Base-by-base conservation (phyloP, 2,888 invertebrate genomes). In the Seira musarum region DNA sequence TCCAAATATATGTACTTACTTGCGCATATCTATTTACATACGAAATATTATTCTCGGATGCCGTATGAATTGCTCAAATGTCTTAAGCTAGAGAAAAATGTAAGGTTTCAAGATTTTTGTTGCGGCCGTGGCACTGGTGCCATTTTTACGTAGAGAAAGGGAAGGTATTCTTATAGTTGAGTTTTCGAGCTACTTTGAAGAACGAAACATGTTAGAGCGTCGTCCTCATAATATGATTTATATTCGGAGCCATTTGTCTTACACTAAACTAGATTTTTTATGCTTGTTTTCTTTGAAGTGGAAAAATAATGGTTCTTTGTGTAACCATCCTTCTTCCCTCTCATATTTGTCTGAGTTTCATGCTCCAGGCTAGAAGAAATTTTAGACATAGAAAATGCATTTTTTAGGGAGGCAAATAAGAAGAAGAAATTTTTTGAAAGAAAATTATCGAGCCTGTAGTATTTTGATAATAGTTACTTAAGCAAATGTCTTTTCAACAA, bases 211-310 rank as follows among this genome's bases (percentile, higher is more conserved):
- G 40, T 13, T 40, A 40, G 24, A 63, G 63, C 5, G 35, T 70
- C 35, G 35, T 60, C 67, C 75, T 40, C 21, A 24, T 70, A 77
- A 65, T 77, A 77, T 77, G 76, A 77, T 77, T 77, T 77, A 77
- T 77, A 77, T 70, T 70, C 70, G 30, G 25, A 70, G 22, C 70
- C 76, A 77, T 77, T 77, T 77, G 76, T 77, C 76, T 77, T 77
- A 53, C 70, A 69, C 70, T 68, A 77, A 77, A 77, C 69, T 70
- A 77, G 70, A 70, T 70, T 70, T 69, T 69, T 57, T 70, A 64
- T 65, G 68, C 60, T 65, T 15, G n/a, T 15, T 21, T n/a, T 17
- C 40, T 40, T 57, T 60, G 6, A 30, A 63, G 61, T 67, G 63
- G 61, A 66, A 74, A 66, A 66, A 66, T 66, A 74, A 74, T 74